Evolutionary conservation across 2,797 vertebrate genomes (phyloP).

Genomic region (Acanthis flammea): DNA sequence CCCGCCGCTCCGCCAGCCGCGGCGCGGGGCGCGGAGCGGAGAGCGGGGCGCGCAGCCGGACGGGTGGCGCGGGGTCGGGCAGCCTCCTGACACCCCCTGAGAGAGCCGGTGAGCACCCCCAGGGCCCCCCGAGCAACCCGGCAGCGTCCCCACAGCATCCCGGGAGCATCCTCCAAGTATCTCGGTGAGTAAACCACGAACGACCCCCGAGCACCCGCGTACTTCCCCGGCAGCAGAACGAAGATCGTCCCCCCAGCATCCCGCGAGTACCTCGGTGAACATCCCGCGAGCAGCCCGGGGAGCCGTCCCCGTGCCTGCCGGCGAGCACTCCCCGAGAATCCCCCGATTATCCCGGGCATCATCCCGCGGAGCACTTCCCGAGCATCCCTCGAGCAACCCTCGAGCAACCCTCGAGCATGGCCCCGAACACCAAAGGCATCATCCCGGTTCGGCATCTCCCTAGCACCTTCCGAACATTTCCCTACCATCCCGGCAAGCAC

Average conservation of each 20-base stretch:
- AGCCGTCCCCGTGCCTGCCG: not conserved
- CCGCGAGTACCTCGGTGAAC: not conserved
- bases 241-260: not conserved
- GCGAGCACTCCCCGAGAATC: not conserved
- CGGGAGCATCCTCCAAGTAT: not conserved
- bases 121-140: not conserved
- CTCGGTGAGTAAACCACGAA: not conserved
- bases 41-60: not conserved
- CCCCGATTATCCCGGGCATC: not conserved
- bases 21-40: not conserved
- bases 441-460: not conserved
- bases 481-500: not conserved
- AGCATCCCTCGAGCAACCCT: not conserved
- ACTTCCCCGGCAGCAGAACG: not conserved
- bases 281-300: not conserved
- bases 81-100: not conserved
- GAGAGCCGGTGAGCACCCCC: not conserved
- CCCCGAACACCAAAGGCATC: not conserved
- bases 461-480: not conserved
- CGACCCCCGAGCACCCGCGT: not conserved
- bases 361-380: not conserved
- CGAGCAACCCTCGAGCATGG: not conserved
- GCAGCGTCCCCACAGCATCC: not conserved
- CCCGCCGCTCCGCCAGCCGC: not conserved
- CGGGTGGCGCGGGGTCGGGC: not conserved